Evolutionary conservation across 1,140 invertebrate species (phyloP).

Genomic region (Nebria ingens): DNA sequence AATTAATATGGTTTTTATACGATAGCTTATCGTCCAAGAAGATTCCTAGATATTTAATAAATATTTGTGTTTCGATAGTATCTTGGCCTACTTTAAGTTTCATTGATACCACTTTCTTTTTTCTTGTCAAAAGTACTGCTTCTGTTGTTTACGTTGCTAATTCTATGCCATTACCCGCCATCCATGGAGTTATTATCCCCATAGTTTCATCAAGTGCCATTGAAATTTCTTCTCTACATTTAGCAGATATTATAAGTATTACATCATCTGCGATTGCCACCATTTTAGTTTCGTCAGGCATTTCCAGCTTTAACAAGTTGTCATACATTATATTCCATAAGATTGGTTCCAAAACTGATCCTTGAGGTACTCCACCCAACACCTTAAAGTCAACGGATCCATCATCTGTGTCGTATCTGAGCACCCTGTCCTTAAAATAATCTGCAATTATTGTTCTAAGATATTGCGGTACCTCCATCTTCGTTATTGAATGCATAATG

Average conservation of each 20-base stretch:
- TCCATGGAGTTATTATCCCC: background rate
- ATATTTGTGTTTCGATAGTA: too few species aligned
- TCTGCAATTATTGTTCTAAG: background rate
- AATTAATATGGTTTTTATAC: background rate
- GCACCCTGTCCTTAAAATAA: background rate
- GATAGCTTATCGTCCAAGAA: too few species aligned
- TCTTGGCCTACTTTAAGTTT: background rate
- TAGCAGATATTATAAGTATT: background rate
- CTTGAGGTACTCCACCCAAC: background rate
- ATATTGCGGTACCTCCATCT: background rate
- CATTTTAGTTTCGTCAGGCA: constrained; percentile 3
- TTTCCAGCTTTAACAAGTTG: constrained; percentile 13
- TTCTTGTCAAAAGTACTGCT: background rate
- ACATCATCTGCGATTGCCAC: background rate
- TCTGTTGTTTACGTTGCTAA: background rate
- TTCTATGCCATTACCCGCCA: background rate
- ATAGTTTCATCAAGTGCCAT: background rate
- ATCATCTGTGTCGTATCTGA: background rate
- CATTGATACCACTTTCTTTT: background rate
- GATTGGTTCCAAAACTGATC: constrained; percentile 17
- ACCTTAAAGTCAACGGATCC: background rate
- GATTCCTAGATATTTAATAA: too few species aligned
- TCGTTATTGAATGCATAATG: constrained; percentile 13
- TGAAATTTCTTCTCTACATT: background rate
- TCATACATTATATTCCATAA: constrained; percentile 22